Evolutionary conservation across 2,113 vertebrate species (phyloP).

Genomic region (Rhea americana): DNA sequence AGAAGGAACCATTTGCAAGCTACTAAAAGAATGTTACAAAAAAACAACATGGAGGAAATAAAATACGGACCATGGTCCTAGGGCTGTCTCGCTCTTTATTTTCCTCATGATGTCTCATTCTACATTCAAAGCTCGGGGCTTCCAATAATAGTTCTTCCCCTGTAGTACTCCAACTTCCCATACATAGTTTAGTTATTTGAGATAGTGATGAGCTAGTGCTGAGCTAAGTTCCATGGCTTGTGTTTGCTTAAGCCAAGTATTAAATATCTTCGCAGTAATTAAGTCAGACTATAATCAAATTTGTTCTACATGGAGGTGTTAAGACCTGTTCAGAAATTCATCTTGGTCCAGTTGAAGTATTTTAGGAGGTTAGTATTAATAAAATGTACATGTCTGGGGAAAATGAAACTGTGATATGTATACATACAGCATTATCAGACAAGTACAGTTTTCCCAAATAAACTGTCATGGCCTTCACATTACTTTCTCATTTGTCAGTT

Average conservation of each 20-base stretch:
- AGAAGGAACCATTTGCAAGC: not conserved
- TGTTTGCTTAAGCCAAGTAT: constrained; percentile 46
- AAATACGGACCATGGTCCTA: constrained; percentile 12
- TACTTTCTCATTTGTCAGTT: constrained; percentile 33
- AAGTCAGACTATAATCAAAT: constrained; percentile 24
- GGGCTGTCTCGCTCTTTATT: not conserved
- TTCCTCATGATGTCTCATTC: not conserved
- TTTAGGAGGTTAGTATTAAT: constrained; percentile 53
- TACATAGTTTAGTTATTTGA: not conserved
- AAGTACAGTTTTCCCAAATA: constrained; percentile 76
- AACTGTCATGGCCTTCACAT: constrained; percentile 70
- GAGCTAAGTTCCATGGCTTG: constrained; percentile 11
- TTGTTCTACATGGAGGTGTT: not conserved
- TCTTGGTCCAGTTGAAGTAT: constrained; percentile 60
- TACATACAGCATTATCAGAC: constrained; percentile 49
- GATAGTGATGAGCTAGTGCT: not conserved
- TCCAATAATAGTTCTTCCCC: not conserved
- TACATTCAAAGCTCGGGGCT: not conserved
- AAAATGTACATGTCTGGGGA: constrained; percentile 45
- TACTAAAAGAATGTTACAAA: not conserved
- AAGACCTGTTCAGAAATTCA: constrained; percentile 26
- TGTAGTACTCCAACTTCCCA: not conserved
- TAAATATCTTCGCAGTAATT: constrained; percentile 15
- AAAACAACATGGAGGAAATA: not conserved
- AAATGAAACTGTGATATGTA: constrained; percentile 70